Evolutionary conservation across 2,113 vertebrate genomes (phyloP), one percentile per base, ranked within the genome.

Genomic region (Tragelaphus buxtoni): DNA sequence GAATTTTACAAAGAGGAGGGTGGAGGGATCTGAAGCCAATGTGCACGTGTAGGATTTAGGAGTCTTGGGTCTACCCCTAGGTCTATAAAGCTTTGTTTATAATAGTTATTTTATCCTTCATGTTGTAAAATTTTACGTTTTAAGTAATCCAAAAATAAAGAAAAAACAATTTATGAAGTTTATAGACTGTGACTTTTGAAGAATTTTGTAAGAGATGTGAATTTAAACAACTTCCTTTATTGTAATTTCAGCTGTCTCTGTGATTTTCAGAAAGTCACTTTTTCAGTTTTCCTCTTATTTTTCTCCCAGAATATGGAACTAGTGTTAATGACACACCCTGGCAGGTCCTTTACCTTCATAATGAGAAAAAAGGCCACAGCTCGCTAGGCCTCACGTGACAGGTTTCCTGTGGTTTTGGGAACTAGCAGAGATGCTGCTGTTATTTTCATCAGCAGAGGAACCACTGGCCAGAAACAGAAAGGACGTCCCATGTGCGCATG

Each of bases 201-300:
- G 24, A 96, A 42, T 55, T 74, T 53, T 39, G 24, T 53, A 32
- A 76, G 51, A 91, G 22, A 77, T 90, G 10, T 28, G 74, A 55
- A 86, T 93, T 89, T 83, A 86, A 56, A 39, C 6, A 90, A 8
- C 32, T 91, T 89, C 49, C 9, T 87, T 94, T 95, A 61, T 84
- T 93, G 30, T 96, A 24, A 94, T 94, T 94, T 96, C 32, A 96
- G 0, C 35, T 83, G 61, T 42, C 22, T 92, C 74, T 53, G 10
- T 93, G 56, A 74, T 47, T 88, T 61, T 89, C 7, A 56, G 9
- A 58, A 94, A 87, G 35, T 60, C 32, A 94, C 22, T 81, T 91
- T 69, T 76, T 39, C 39, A 72, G 39, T 88, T 82, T 47, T 81
- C 94, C 95, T 95, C 83, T 22, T 97, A 28, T 88, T 96, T 95